Evolutionary conservation across 2,888 invertebrate species (phyloP).

Genomic region (Dasysyrphus tricinctus): DNA sequence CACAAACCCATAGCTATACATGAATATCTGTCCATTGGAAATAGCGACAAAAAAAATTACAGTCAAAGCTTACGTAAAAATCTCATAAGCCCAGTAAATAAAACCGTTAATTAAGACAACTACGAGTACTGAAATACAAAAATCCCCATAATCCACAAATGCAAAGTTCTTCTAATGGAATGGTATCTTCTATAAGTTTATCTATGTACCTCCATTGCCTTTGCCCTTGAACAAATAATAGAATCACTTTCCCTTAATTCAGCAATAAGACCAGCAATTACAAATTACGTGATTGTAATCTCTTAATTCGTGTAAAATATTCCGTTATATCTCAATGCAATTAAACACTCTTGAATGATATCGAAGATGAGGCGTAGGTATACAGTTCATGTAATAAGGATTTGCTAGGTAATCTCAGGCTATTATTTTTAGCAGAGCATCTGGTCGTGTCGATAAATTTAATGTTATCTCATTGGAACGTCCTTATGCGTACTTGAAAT

Average conservation of each 20-base stretch:
- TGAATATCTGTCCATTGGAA: not conserved
- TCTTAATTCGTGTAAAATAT: conserved; percentile 17
- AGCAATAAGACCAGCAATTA: conserved; percentile 7
- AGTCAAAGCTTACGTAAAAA: not conserved
- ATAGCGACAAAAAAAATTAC: not conserved
- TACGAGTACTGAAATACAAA: not conserved
- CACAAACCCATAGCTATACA: not conserved
- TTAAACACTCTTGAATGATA: conserved; percentile 15
- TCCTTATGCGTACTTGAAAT: conserved; percentile 1
- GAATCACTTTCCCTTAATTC: conserved; percentile 16
- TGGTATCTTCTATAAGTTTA: not conserved
- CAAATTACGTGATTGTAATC: conserved; percentile 26
- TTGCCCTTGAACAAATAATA: conserved; percentile 7
- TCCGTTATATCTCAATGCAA: conserved; percentile 3
- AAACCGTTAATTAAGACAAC: not conserved
- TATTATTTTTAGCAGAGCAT: conserved; percentile 8
- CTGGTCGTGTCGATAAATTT: conserved; percentile 19
- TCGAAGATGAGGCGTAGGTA: not conserved
- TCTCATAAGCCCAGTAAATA: not conserved
- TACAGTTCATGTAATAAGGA: conserved; percentile 16
- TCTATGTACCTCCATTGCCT: not conserved
- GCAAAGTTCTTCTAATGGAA: not conserved
- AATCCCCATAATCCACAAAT: not conserved
- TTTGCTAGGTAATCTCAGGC: conserved; percentile 8
- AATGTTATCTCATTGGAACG: conserved; percentile 5